Conservation (phyloP, 2,797 vertebrate genomes). For the Sus cebifrons region DNA sequence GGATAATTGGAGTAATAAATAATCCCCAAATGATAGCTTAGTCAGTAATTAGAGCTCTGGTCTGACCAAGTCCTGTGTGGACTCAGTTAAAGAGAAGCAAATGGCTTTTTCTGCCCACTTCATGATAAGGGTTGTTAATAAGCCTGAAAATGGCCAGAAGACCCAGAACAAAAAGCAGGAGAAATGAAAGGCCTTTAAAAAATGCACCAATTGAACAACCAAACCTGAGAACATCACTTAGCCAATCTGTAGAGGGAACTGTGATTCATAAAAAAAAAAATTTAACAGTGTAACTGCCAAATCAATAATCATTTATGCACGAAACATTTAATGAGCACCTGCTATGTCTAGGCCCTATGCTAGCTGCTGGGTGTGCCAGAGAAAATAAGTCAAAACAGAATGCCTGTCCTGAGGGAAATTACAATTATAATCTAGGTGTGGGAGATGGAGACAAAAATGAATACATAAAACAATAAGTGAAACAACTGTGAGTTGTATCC, state of each 20-base stretch:
- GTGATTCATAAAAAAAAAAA: background rate
- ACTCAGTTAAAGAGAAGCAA: background rate
- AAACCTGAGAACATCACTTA: background rate
- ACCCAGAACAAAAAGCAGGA: background rate
- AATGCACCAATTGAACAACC: background rate
- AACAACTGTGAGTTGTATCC: background rate
- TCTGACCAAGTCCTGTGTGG: background rate
- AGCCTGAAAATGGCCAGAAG: background rate
- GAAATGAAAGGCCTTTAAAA: background rate
- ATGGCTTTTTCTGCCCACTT: background rate
- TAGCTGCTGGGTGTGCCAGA: accelerated
- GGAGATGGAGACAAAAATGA: background rate
- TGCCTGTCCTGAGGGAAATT: background rate
- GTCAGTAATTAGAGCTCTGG: background rate
- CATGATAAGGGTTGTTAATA: background rate
- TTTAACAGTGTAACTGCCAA: background rate
- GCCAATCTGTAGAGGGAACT: background rate
- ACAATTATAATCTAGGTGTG: background rate
- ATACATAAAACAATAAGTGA: background rate
- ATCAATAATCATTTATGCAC: background rate
- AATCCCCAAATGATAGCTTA: background rate
- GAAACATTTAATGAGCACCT: background rate
- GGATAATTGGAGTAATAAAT: background rate
- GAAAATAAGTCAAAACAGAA: background rate
- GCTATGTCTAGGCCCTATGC: background rate